phyloP scores from a whole-genome alignment of 2,797 vertebrate genomes.

The Psittacula derbiana region DNA sequence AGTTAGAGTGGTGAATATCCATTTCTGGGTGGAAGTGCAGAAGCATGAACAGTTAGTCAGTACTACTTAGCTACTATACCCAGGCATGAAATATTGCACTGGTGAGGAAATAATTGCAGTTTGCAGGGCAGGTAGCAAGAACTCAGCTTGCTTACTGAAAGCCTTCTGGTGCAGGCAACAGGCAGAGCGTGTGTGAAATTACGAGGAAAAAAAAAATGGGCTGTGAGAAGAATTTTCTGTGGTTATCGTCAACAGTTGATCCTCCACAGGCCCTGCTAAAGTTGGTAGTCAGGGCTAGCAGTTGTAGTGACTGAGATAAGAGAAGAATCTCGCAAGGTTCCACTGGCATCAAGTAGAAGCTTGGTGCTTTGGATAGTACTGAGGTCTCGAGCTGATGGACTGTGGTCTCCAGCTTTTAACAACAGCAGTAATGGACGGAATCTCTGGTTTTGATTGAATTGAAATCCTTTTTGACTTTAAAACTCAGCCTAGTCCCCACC shows the following conservation, averaged over 20 bases:
- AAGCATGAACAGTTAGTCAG: background rate
- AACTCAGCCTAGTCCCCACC: background rate
- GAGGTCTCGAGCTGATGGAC: background rate
- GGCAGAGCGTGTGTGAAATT: background rate
- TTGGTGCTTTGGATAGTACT: background rate
- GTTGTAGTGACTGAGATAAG: background rate
- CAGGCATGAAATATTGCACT: background rate
- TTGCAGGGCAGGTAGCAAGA: background rate
- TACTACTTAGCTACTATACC: background rate
- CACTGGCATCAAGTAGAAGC: background rate
- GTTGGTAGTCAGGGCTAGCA: background rate
- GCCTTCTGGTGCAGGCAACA: background rate
- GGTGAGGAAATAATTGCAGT: background rate
- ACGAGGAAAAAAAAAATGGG: background rate
- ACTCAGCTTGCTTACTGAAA: background rate
- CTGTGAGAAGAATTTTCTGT: background rate
- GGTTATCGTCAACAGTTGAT: background rate
- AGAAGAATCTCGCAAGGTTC: background rate
- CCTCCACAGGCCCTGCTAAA: background rate
- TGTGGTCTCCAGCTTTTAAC: background rate
- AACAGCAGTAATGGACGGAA: background rate
- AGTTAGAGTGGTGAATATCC: background rate
- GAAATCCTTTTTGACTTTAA: slow-evolving; percentile 27
- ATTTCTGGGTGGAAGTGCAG: background rate
- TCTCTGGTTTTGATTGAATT: background rate